phyloP scores from a whole-genome alignment of 2,113 vertebrate genomes.

The Micronycteris hirsuta region DNA sequence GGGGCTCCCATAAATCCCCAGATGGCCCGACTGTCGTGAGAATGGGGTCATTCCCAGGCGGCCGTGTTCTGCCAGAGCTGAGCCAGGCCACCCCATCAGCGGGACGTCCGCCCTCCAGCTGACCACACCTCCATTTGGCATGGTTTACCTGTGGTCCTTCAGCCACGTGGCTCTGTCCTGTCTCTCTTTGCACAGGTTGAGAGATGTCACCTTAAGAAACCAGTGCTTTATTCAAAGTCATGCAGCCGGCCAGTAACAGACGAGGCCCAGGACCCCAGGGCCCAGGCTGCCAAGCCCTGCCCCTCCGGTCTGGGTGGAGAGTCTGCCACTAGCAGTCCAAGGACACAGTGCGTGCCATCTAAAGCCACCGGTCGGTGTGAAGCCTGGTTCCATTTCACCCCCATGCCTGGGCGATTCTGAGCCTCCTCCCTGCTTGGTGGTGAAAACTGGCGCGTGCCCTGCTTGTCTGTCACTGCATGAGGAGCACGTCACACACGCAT shows the following conservation, averaged over 20 bases:
- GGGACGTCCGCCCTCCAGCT: no score
- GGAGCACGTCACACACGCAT: no score
- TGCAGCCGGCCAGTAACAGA: background rate
- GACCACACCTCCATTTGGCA: accelerated
- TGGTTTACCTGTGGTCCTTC: accelerated
- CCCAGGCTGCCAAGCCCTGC: accelerated
- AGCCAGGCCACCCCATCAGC: no score
- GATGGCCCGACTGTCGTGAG: background rate
- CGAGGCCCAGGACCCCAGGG: background rate
- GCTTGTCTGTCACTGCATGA: background rate
- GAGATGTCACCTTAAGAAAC: background rate
- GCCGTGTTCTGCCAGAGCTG: background rate
- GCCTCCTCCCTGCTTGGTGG: accelerated
- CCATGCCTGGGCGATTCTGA: background rate
- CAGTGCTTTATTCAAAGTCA: background rate
- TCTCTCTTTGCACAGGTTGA: background rate
- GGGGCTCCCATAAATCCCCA: accelerated
- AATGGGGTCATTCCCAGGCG: background rate
- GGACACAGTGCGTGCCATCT: no score
- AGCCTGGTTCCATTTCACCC: background rate
- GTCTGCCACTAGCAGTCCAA: background rate
- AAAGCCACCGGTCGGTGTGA: accelerated
- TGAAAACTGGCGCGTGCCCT: background rate
- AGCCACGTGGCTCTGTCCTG: background rate
- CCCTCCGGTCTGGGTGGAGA: no score